These are phyloP conservation scores for Ascaphus truei DNA, from an alignment of 2,113 vertebrate genomes.

Conservation along the genomic window DNA sequence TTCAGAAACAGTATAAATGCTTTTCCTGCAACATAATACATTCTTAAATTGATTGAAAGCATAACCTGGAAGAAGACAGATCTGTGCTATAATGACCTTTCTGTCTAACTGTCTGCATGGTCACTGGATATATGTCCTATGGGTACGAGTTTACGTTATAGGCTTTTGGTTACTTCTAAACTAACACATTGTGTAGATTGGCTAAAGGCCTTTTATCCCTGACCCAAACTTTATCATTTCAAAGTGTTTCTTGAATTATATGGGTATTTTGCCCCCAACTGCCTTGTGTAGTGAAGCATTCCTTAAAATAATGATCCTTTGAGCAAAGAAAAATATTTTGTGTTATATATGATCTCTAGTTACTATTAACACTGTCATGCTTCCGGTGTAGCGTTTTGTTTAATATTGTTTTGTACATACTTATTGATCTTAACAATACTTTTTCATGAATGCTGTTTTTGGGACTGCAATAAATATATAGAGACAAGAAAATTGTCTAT, in stretches of 20 bases:
- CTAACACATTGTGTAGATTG: background rate
- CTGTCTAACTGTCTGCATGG: background rate
- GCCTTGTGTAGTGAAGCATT: background rate
- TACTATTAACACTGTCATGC: background rate
- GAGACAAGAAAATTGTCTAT: no score
- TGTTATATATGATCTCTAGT: background rate
- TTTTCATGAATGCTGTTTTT: no score
- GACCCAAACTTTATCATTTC: background rate
- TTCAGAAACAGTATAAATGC: background rate
- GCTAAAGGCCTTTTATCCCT: background rate
- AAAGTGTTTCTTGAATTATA: background rate
- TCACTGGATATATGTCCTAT: background rate
- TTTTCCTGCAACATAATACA: background rate
- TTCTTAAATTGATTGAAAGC: slow-evolving; percentile 2
- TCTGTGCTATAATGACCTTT: background rate
- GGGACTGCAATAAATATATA: no score
- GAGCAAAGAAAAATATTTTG: background rate
- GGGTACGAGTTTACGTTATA: background rate
- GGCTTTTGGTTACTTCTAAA: background rate
- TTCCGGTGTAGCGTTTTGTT: background rate
- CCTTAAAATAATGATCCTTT: background rate
- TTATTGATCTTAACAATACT: no score
- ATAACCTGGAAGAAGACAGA: background rate
- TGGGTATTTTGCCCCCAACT: background rate
- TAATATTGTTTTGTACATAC: no score